Evolutionary conservation across 2,113 vertebrate genomes (phyloP), one percentile per base, ranked within the genome.

Genomic region (Solenodon paradoxus): DNA sequence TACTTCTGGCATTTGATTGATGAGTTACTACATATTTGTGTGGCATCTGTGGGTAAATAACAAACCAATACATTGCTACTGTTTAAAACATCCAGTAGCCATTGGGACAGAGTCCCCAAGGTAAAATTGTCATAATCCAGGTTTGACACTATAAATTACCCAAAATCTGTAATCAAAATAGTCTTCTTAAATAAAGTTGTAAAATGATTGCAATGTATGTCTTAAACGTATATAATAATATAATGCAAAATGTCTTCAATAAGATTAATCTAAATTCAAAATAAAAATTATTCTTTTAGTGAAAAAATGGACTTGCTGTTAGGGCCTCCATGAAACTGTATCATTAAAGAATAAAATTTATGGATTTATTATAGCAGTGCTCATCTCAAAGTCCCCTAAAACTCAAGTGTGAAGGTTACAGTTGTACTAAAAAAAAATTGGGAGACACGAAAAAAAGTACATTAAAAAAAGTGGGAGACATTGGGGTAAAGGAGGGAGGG

Each of bases 1-100:
- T 35, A 94, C 24, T 87, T 74, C 51, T 88, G 47, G 28, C 9
- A 90, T 87, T 90, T 63, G 75, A 49, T 75, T 80, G 30, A 35
- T 59, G 4, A 26, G 1, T 85, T 51, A 55, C 79, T 96, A 87
- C 1, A 86, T 84, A 96, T 88, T 94, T 95, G 68, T 82, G 61
- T 59, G 24, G 2, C 20, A 88, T 77, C 69, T 83, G 79, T n/a
- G 92, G 95, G n/a, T 42, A 84, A 12, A 10, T 95, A 77, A 90
- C 95, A 88, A 66, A 72, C 74, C 57, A 7, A 22, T 63, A 28
- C 55, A 94, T 77, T 92, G 11, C 63, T 11, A 59, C 71, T 83
- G 90, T 63, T 68, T 22, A 28, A 83, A 85, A 28, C 19, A 64
- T 17, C 9, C 42, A 88, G 32, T 68, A 78, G 91, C 8, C 42